Base-by-base conservation (phyloP, 2,113 vertebrate species). In the Sorex fumeus region DNA sequence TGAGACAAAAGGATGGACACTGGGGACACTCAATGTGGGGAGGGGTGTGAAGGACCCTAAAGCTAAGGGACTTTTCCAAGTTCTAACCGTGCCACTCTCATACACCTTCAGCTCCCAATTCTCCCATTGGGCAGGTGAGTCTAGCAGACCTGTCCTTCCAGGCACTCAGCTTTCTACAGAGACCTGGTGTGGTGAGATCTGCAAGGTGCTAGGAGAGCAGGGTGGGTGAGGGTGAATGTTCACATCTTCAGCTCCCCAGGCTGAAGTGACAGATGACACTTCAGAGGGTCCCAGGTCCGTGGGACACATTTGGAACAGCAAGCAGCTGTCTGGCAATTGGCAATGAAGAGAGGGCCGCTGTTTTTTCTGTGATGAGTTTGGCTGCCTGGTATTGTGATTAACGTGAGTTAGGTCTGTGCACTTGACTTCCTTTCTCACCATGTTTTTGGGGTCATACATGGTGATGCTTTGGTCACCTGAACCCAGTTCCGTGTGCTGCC, bases 371-470 rank as follows among this genome's bases (percentile, higher is more conserved):
- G 50, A 28, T 50, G 64, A 19, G 27, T 64, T 91, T 3, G 12
- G 71, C 23, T 27, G 3, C 36, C 60, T 88, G 85, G 80, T 40
- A 47, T 84, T 53, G 0, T 2, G 70, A 74, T 78, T 85, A 50
- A 90, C 32, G 40, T 28, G 83, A 71, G 28, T 30, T 76, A 77
- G 69, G 60, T 15, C 84, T 78, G 11, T 45, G 28, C 28, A 19
- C 45, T 91, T 85, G 40, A 30, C 66, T 88, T 64, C n/a, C 82
- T 93, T 88, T 72, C 23, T 50, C 62, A 62, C 71, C 36, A 62
- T 87, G n/a, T n/a, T n/a, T n/a, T n/a, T n/a, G n/a, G n/a, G n/a
- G n/a, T n/a, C n/a, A n/a, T n/a, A n/a, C n/a, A n/a, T n/a, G n/a
- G n/a, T n/a, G n/a, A n/a, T n/a, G n/a, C 70, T 92, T 71, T 66